Base-by-base conservation (phyloP, 2,797 vertebrate species). In the Gymnocypris eckloni region DNA sequence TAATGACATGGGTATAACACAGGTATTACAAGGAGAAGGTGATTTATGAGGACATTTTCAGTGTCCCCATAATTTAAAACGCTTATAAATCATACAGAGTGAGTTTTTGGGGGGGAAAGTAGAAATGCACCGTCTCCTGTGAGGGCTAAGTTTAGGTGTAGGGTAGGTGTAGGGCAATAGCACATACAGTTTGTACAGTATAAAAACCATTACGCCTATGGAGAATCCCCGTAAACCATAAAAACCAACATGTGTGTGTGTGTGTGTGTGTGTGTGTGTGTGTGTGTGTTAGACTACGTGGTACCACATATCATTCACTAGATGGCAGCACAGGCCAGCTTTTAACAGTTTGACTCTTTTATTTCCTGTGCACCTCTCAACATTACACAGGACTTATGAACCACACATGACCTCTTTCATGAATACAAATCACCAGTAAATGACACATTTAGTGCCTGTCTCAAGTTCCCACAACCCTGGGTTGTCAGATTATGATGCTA, bases 401-500 rank as follows among this genome's bases (percentile, higher is more conserved):
- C 48, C 22, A 15, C 45, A 69, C 83, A 50, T 83, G 43, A 83
- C 43, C 82, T 52, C 28, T 52, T 76, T 10, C 11, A 64, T 41
- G 22, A 70, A 69, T 16, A 69, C 73, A 84, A 78, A 84, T 84
- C 73, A 56, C 15, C 33, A 12, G 59, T 52, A 76, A 83, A 66
- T 61, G 28, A 78, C 73, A 84, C 73, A 52, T 77, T 86, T 86
- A 69, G 10, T 67, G 82, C 20, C 22, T 56, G 43, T 15, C 37
- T 69, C 15, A 18, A 25, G 33, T 41, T 69, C 48, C 45, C 82
- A 84, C 82, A 67, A 41, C 45, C 41, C 61, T 25, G 61, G 33
- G 33, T 54, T 84, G 73, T 73, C 61, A 69, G 73, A 78, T 69
- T 78, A 41, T 1, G 3, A 72, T 59, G 33, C 25, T 83, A 76